Conservation (phyloP, 2,888 invertebrate genomes). For the Lepidocyrtoides sp. region DNA sequence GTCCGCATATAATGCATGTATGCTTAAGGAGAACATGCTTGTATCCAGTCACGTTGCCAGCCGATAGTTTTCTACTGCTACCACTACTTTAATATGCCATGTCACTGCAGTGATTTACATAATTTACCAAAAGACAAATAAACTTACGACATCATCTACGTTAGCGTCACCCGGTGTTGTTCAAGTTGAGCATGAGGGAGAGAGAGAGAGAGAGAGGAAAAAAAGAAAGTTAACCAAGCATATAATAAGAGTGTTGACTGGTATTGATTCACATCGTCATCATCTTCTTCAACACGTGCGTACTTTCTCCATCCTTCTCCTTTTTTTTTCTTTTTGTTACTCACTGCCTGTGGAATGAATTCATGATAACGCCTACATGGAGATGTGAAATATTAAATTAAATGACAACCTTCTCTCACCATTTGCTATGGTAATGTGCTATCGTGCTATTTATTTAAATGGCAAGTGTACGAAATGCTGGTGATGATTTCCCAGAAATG, state of each 20-base stretch:
- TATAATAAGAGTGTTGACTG: background rate
- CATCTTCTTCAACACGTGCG: background rate
- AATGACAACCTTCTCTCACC: background rate
- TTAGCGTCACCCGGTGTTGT: background rate
- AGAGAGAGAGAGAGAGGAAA: background rate
- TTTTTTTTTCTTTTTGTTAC: background rate
- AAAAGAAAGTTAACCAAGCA: background rate
- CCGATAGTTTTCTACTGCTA: background rate
- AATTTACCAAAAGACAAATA: conserved; percentile 43
- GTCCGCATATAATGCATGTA: background rate
- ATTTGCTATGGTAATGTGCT: background rate
- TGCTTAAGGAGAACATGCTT: background rate
- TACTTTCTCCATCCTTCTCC: background rate
- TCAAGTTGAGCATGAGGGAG: too few relatives aligned
- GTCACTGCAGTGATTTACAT: conserved; percentile 15
- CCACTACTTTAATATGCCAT: background rate
- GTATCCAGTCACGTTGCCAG: background rate
- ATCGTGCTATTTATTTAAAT: background rate
- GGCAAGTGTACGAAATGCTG: background rate
- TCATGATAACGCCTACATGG: background rate
- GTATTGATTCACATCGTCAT: background rate
- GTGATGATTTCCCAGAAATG: background rate
- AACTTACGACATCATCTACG: background rate
- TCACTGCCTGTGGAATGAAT: background rate
- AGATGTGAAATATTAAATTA: conserved; percentile 21